These are phyloP conservation scores for Deroplatys truncata DNA, from an alignment of 2,888 invertebrate species.

Conservation along the genomic window DNA sequence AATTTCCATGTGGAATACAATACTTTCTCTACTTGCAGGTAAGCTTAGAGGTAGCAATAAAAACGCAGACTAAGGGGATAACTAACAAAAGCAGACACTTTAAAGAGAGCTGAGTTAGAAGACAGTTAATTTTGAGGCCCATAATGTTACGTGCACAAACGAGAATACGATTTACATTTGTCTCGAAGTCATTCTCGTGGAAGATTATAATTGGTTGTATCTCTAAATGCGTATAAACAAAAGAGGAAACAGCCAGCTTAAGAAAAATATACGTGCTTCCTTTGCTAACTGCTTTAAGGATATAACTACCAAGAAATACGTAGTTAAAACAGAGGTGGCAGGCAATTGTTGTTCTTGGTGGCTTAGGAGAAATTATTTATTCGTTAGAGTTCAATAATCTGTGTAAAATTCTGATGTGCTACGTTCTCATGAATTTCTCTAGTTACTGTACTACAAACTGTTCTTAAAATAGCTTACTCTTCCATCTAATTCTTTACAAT, in stretches of 20 bases:
- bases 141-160: not conserved
- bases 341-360: too few relatives aligned
- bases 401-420: too few relatives aligned
- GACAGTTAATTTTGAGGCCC: not conserved
- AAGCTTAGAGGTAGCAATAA: too few relatives aligned
- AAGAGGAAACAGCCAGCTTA: not conserved
- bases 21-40: too few relatives aligned
- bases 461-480: too few relatives aligned
- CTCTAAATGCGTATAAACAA: not conserved
- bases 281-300: not conserved
- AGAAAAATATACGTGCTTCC: not conserved
- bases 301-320: not conserved
- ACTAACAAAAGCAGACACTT: not conserved
- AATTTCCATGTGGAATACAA: too few relatives aligned
- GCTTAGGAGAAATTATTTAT: too few relatives aligned
- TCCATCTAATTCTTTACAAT: too few relatives aligned
- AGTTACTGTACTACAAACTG: too few relatives aligned
- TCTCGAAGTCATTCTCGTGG: not conserved
- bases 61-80: not conserved
- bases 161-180: not conserved
- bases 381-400: too few relatives aligned
- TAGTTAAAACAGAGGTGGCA: not conserved
- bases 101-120: not conserved
- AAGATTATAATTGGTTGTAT: not conserved
- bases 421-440: too few relatives aligned